Evolutionary conservation across 2,797 vertebrate species (phyloP), one percentile per base, ranked within the genome.

Genomic region (Leuciscus waleckii): DNA sequence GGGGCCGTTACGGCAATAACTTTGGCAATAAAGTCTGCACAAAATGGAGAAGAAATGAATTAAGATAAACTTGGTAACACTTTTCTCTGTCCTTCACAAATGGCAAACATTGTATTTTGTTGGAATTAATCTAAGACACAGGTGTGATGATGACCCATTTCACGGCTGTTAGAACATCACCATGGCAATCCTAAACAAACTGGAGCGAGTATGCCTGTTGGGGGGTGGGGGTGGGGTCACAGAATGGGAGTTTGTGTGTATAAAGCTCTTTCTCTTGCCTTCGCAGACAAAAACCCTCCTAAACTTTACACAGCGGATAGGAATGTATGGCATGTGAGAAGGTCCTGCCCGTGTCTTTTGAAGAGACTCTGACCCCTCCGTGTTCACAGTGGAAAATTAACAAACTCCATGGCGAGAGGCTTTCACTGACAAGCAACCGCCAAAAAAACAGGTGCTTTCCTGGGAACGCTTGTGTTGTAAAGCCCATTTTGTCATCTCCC

Each of bases 261-360:
- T 89, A 85, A 89, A 88, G 90, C 88, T 87, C 91, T 91, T 90
- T 92, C 91, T 93, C 92, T 91, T 89, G 86, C 86, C 89, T 84
- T 91, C 89, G 93, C 88, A 94, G 92, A 93, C 93, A 94, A 93
- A 88, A 68, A 90, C 93, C 94, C 91, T 90, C 90, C 93, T 95
- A 96, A 95, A 94, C 95, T 96, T 95, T 96, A 93, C 95, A 96
- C 94, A 95, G 93, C 92, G 90, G 93, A 94, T 92, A 94, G 95
- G 97, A 97, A 98, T 97, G 95, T 91, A 90, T 92, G 94, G 96
- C 93, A 98, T 95, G 95, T 90, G 49, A 10, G 90, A 91, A 91
- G 90, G 85, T 88, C 93, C 93, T 91, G 86, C 90, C 90, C 85
- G 92, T 92, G 92, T 88, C 93, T 94, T 96, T 93, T 95, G 91